Evolutionary conservation across 2,888 invertebrate species (phyloP).

Genomic region (Mythimna albipuncta): DNA sequence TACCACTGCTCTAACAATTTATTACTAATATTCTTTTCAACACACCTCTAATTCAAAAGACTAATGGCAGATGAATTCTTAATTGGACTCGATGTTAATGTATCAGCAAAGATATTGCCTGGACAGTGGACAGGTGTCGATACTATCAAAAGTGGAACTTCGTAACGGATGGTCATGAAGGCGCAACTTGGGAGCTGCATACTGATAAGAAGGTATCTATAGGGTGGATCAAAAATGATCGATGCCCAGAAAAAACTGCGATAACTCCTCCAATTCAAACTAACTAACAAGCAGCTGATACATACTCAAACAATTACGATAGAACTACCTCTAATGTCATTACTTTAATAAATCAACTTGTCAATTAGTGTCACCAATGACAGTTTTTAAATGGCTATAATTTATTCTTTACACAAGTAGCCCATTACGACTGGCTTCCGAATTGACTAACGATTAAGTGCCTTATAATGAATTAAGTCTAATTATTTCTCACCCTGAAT

Average conservation of each 20-base stretch:
- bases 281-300: conserved; percentile 49
- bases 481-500: conserved; percentile 61
- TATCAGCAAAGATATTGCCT: not conserved
- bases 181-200: conserved; percentile 20
- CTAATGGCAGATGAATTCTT: not conserved
- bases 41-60: not conserved
- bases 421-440: conserved; percentile 57
- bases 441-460: conserved; percentile 51
- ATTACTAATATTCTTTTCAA: too few species aligned
- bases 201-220: conserved; percentile 6
- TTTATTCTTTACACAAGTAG: conserved; percentile 52
- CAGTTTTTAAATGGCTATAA: conserved; percentile 56
- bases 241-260: conserved; percentile 30
- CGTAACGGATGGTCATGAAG: not conserved
- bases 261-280: conserved; percentile 22
- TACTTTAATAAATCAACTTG: conserved; percentile 60
- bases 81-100: not conserved
- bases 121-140: conserved; percentile 17
- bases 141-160: not conserved
- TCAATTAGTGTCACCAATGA: conserved; percentile 65
- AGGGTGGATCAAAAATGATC: conserved; percentile 41
- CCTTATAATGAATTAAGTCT: conserved; percentile 54
- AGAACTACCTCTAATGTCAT: conserved; percentile 44
- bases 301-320: conserved; percentile 40
- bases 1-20: too few species aligned